Conservation (phyloP, 2,888 invertebrate genomes). For the Lasioglossum villosulum region DNA sequence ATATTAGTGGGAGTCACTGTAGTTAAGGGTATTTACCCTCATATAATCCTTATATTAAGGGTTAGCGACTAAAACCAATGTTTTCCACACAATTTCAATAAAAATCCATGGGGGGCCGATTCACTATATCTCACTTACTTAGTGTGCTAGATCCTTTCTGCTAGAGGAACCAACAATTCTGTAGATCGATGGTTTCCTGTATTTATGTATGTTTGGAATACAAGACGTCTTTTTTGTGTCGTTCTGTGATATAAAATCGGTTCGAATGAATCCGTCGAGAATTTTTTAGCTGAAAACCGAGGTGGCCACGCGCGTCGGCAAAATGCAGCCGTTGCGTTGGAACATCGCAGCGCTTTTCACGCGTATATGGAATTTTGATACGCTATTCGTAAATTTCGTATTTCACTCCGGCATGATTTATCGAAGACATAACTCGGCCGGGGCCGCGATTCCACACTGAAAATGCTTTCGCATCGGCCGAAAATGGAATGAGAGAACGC, state of each 20-base stretch:
- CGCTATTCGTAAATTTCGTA: slow-evolving; percentile 59
- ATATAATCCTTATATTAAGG: too few relatives aligned
- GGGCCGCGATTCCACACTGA: slow-evolving; percentile 36
- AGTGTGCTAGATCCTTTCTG: too few relatives aligned
- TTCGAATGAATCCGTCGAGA: not conserved
- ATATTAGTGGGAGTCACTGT: too few relatives aligned
- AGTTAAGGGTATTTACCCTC: too few relatives aligned
- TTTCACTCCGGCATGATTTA: slow-evolving; percentile 63
- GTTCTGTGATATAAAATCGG: not conserved
- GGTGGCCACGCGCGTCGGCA: not conserved
- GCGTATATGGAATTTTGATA: slow-evolving; percentile 58
- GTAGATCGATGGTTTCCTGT: not conserved
- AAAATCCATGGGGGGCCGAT: too few relatives aligned
- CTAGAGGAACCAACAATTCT: not conserved
- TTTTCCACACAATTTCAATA: too few relatives aligned
- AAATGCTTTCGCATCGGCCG: slow-evolving; percentile 47
- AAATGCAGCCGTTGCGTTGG: not conserved
- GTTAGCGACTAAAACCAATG: too few relatives aligned
- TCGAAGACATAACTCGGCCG: slow-evolving; percentile 47
- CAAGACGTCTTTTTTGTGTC: not conserved
- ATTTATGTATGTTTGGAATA: not conserved
- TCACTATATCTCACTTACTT: too few relatives aligned
- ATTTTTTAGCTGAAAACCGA: not conserved
- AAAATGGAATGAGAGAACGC: slow-evolving; percentile 59
- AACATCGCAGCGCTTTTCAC: not conserved